These are phyloP conservation scores for Aramus guarauna DNA, from an alignment of 2,113 vertebrate species.

Conservation along the genomic window DNA sequence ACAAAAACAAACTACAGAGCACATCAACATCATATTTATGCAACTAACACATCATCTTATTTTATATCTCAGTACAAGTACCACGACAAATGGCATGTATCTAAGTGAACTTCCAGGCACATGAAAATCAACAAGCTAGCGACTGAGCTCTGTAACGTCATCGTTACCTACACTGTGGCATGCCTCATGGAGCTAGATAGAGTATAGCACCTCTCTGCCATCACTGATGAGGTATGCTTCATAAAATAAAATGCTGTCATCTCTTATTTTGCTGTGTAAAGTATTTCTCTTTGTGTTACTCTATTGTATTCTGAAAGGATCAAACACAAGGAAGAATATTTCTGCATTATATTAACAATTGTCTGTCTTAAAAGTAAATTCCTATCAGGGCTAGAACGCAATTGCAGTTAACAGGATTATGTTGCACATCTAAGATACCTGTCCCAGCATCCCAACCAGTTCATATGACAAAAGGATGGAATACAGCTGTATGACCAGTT, in stretches of 20 bases:
- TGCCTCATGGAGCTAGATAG: slow-evolving; percentile 51
- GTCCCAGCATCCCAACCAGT: not conserved
- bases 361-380: not conserved
- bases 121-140: slow-evolving; percentile 1
- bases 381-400: not conserved
- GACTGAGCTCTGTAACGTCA: not conserved
- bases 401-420: not conserved
- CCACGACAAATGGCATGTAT: not conserved
- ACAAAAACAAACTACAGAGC: not conserved
- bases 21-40: not conserved
- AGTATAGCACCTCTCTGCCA: slow-evolving; percentile 42
- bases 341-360: not conserved
- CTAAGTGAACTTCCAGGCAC: not conserved
- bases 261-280: slow-evolving; percentile 53
- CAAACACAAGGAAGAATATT: slow-evolving; percentile 49
- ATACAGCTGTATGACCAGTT: not conserved
- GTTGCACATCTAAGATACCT: not conserved
- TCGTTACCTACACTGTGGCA: slow-evolving; percentile 40
- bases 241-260: slow-evolving; percentile 52
- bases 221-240: slow-evolving; percentile 42
- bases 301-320: slow-evolving; percentile 52
- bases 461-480: not conserved
- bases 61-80: not conserved
- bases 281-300: slow-evolving; percentile 42
- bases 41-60: not conserved